Conservation (phyloP, 2,888 invertebrate species). For the Temnothorax ravouxi region DNA sequence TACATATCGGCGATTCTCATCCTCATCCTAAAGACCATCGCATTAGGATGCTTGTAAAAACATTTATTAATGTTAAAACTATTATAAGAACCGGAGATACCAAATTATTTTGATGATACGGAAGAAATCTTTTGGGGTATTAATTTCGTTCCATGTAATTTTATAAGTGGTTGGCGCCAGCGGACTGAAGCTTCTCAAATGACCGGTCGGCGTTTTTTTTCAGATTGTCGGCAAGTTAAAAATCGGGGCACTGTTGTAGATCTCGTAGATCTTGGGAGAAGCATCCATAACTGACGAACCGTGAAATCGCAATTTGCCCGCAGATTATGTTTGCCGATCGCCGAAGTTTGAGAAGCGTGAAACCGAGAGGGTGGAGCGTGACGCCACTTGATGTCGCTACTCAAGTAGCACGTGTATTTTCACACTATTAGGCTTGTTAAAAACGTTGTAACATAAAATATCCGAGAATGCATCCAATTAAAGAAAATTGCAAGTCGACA, state of each 20-base stretch:
- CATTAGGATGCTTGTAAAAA: constrained; percentile 31
- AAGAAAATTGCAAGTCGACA: neutral
- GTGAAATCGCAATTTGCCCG: constrained; percentile 84
- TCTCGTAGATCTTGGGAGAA: constrained; percentile 71
- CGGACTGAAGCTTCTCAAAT: constrained; percentile 36
- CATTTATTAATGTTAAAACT: constrained; percentile 46
- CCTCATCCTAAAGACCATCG: neutral
- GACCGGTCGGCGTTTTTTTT: constrained; percentile 55
- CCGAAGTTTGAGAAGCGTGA: constrained; percentile 81
- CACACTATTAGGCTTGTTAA: constrained; percentile 65
- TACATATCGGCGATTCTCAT: neutral
- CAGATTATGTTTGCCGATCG: constrained; percentile 82
- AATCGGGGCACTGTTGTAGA: constrained; percentile 49
- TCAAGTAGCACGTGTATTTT: constrained; percentile 73
- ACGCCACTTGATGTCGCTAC: constrained; percentile 77
- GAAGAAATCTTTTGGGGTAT: constrained; percentile 49
- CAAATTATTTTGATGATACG: constrained; percentile 57
- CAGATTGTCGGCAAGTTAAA: constrained; percentile 47
- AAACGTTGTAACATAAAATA: neutral
- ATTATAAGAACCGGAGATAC: constrained; percentile 38
- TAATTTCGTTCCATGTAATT: constrained; percentile 57
- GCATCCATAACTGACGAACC: constrained; percentile 76
- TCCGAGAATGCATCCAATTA: neutral
- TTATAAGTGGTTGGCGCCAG: constrained; percentile 62
- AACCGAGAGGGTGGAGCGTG: constrained; percentile 81